phyloP scores from a whole-genome alignment of 1,140 invertebrate species.

The Plutomurus gul region DNA sequence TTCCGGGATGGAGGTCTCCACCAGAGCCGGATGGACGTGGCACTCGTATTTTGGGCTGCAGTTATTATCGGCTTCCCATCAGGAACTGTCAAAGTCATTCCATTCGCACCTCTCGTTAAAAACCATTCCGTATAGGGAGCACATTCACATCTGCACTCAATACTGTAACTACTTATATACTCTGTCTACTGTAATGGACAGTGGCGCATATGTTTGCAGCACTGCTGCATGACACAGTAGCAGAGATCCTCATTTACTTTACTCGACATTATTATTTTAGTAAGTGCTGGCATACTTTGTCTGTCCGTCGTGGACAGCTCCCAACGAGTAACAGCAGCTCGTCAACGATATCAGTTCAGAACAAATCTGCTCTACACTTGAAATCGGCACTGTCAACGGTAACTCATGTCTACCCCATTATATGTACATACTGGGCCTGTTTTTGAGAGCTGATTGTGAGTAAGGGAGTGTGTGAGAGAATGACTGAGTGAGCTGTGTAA shows the following conservation, averaged over 20 bases:
- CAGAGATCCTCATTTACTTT: background rate
- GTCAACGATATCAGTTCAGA: background rate
- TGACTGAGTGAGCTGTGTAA: constrained; percentile 7
- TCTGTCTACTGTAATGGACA: too few relatives aligned
- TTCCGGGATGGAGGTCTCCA: constrained; percentile 71
- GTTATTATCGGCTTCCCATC: constrained; percentile 73
- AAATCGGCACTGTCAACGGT: constrained; percentile 13
- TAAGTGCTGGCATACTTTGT: background rate
- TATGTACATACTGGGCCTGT: background rate
- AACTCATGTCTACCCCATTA: constrained; percentile 20
- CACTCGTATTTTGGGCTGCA: constrained; percentile 71
- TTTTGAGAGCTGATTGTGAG: constrained; percentile 2
- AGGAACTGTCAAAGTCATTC: constrained; percentile 64
- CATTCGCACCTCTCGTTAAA: constrained; percentile 43
- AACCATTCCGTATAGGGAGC: background rate
- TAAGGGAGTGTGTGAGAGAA: background rate
- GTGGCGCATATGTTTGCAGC: too few relatives aligned
- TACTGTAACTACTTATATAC: background rate
- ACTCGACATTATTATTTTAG: background rate
- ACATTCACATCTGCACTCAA: background rate
- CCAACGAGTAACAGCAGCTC: too few relatives aligned
- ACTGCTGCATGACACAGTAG: too few relatives aligned
- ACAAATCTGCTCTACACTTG: background rate
- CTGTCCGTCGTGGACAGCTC: too few relatives aligned
- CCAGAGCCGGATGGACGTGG: constrained; percentile 70